These are phyloP conservation scores for Chrysomallon squamiferum DNA, from an alignment of 1,140 invertebrate genomes.

Conservation along the genomic window DNA sequence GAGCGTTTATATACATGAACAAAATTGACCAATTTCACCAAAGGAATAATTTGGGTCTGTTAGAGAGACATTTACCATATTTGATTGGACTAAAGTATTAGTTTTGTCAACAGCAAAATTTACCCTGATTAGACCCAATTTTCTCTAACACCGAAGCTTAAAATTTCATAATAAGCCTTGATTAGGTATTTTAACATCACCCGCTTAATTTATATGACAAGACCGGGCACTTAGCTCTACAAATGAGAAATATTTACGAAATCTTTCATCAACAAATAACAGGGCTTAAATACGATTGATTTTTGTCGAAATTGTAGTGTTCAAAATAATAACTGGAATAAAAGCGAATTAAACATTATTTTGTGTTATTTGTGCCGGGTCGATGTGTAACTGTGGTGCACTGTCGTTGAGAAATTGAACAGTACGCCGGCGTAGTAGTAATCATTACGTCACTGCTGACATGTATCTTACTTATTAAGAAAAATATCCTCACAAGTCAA, in stretches of 20 bases:
- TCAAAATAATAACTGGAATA: constrained; percentile 45
- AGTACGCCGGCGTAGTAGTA: too few relatives aligned
- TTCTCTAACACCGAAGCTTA: constrained; percentile 37
- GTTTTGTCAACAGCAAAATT: constrained; percentile 51
- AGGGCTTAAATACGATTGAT: constrained; percentile 30
- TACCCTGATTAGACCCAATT: constrained; percentile 52
- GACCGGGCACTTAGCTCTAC: constrained; percentile 31
- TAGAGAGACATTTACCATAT: constrained; percentile 44
- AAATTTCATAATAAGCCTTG: constrained; percentile 54
- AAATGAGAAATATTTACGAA: constrained; percentile 27
- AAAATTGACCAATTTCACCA: constrained; percentile 47
- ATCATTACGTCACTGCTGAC: too few relatives aligned
- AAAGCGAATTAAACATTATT: constrained; percentile 44
- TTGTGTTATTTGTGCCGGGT: constrained; percentile 38
- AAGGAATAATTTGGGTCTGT: constrained; percentile 43
- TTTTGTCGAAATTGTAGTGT: constrained; percentile 35
- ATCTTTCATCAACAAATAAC: constrained; percentile 26
- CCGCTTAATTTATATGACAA: constrained; percentile 54
- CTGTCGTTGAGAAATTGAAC: too few relatives aligned
- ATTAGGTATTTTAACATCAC: constrained; percentile 46
- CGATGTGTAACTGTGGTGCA: constrained; percentile 6
- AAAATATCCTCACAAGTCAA: too few relatives aligned
- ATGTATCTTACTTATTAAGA: too few relatives aligned
- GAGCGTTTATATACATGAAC: constrained; percentile 41
- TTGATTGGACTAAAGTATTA: constrained; percentile 50